phyloP scores from a whole-genome alignment of 1,140 invertebrate species.

The Drosophila takahashii region DNA sequence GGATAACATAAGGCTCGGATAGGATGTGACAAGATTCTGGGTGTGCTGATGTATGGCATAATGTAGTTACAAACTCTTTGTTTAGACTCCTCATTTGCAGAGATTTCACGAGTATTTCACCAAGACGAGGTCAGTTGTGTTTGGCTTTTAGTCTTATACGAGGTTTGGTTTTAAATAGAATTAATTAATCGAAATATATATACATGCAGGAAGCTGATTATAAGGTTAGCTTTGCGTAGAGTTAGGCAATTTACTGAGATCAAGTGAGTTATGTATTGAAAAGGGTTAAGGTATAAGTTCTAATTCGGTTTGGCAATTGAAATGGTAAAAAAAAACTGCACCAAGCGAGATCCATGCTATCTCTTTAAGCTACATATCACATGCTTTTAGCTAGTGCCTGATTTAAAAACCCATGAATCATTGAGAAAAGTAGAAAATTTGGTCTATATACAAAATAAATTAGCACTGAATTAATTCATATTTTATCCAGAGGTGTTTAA shows the following conservation, averaged over 20 bases:
- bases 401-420: not conserved
- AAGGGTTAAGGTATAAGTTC: slow-evolving; percentile 1
- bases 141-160: slow-evolving; percentile 6
- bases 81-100: slow-evolving; percentile 48
- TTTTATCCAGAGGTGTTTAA: too few relatives aligned
- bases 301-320: not conserved
- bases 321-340: too few relatives aligned
- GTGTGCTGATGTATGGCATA: slow-evolving; percentile 33
- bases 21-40: slow-evolving; percentile 21
- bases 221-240: slow-evolving; percentile 3
- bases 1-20: slow-evolving; percentile 25
- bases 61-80: slow-evolving; percentile 19
- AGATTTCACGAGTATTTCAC: slow-evolving; percentile 48
- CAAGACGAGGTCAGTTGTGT: slow-evolving; percentile 29
- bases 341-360: not conserved
- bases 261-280: not conserved
- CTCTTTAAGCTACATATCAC: not conserved
- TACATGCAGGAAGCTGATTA: slow-evolving; percentile 32
- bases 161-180: slow-evolving; percentile 11
- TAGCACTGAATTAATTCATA: not conserved
- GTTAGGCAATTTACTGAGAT: slow-evolving; percentile 4
- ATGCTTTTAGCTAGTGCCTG: slow-evolving; percentile 4
- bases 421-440: not conserved
- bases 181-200: not conserved
- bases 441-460: not conserved